Evolutionary conservation across 2,797 vertebrate species (phyloP).

Genomic region (Glyptemys insculpta): DNA sequence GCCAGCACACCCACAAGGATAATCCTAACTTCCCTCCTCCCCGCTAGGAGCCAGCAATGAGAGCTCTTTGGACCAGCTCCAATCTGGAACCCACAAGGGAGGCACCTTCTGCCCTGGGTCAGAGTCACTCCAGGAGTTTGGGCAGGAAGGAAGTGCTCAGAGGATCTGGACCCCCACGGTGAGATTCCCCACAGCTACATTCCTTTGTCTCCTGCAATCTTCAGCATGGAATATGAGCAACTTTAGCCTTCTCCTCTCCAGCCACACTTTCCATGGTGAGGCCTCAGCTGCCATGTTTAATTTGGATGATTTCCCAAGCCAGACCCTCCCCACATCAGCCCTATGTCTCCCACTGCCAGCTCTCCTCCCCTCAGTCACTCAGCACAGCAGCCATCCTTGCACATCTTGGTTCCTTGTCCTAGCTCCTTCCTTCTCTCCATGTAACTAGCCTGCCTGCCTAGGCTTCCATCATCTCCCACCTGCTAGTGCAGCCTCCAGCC

Average conservation of each 20-base stretch:
- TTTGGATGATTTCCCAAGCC: neutral
- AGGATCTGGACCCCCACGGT: neutral
- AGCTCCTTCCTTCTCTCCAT: neutral
- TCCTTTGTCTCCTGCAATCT: neutral
- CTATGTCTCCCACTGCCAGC: neutral
- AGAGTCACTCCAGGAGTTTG: neutral
- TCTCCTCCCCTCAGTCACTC: neutral
- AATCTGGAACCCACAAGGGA: neutral
- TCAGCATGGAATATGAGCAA: neutral
- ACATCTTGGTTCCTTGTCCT: rapidly evolving
- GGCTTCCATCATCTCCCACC: neutral
- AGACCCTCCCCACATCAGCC: neutral
- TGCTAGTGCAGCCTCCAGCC: neutral
- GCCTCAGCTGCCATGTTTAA: neutral
- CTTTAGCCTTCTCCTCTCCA: neutral
- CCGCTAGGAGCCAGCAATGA: neutral
- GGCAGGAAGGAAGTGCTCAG: neutral
- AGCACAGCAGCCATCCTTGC: neutral
- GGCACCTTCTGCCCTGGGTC: neutral
- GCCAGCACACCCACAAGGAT: neutral
- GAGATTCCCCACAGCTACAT: neutral
- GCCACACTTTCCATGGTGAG: neutral
- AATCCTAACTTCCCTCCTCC: neutral
- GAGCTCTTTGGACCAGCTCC: neutral
- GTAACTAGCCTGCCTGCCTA: neutral